Conservation (phyloP, 30 jellyfish, hydroid and myxozoan genomes). For the Clytia hemisphaerica region DNA sequence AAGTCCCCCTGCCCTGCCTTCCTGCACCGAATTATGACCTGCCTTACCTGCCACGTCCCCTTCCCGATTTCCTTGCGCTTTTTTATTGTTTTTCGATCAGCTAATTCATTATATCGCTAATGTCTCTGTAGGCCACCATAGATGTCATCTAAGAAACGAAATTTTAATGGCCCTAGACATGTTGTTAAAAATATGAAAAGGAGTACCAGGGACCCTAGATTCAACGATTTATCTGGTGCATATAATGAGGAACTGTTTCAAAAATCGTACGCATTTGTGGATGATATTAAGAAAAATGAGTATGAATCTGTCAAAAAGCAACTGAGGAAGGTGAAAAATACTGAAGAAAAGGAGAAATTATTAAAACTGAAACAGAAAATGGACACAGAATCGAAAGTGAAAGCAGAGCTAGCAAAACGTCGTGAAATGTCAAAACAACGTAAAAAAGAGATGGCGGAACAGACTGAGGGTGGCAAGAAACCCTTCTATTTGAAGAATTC, state of each 20-base stretch:
- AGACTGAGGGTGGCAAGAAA: constrained; percentile 63
- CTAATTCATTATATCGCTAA: no score
- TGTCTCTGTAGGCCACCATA: no score
- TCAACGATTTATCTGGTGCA: constrained; percentile 88
- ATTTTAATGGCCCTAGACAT: background rate
- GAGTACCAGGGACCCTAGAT: constrained; percentile 80
- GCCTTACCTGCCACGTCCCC: no score
- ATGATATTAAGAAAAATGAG: constrained; percentile 50
- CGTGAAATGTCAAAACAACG: constrained; percentile 35
- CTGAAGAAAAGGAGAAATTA: constrained; percentile 56
- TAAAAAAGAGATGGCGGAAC: constrained; percentile 52
- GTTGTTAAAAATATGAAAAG: background rate
- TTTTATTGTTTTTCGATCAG: no score
- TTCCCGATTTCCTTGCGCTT: no score
- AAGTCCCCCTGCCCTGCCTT: no score
- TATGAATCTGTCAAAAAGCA: constrained; percentile 38
- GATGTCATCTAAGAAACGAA: constrained; percentile 3
- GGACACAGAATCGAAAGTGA: constrained; percentile 42
- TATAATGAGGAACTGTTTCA: constrained; percentile 66
- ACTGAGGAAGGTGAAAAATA: constrained; percentile 39
- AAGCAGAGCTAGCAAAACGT: constrained; percentile 25
- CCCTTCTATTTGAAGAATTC: constrained; percentile 77
- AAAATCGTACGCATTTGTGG: constrained; percentile 70
- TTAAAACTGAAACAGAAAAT: constrained; percentile 41
- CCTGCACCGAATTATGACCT: no score